Conservation (phyloP, 1,140 invertebrate species). For the Pseudobourletiella spinata region DNA sequence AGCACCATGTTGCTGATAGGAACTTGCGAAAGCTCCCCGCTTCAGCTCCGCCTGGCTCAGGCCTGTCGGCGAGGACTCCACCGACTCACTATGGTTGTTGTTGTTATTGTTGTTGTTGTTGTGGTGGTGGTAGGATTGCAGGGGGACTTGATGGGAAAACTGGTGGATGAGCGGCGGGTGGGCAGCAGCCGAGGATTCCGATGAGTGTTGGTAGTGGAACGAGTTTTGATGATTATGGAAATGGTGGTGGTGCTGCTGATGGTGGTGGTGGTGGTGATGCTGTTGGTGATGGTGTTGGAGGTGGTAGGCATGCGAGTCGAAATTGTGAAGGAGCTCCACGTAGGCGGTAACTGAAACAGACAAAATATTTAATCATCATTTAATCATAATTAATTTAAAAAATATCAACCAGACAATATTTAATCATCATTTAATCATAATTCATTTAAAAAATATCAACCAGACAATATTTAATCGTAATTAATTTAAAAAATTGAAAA, state of each 20-base stretch:
- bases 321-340: constrained; percentile 35
- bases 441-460: too few relatives aligned
- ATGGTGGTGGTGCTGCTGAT: constrained; percentile 26
- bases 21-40: constrained; percentile 6
- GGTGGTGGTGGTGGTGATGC: too few relatives aligned
- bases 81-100: background rate
- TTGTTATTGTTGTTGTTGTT: background rate
- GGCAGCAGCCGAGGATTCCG: background rate
- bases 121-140: background rate
- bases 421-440: too few relatives aligned
- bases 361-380: too few relatives aligned
- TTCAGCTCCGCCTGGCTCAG: background rate
- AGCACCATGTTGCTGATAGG: constrained; percentile 19
- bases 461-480: too few relatives aligned
- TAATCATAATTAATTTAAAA: too few relatives aligned
- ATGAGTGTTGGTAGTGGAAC: constrained; percentile 4
- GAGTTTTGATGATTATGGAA: constrained; percentile 28
- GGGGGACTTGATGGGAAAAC: constrained; percentile 7
- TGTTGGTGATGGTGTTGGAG: constrained; percentile 24
- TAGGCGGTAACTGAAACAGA: constrained; percentile 35
- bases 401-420: too few relatives aligned
- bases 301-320: constrained; percentile 21
- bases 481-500: too few relatives aligned
- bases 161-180: constrained; percentile 2
- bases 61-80: background rate